Evolutionary conservation across 2,113 vertebrate species (phyloP).

Genomic region (Morone saxatilis): DNA sequence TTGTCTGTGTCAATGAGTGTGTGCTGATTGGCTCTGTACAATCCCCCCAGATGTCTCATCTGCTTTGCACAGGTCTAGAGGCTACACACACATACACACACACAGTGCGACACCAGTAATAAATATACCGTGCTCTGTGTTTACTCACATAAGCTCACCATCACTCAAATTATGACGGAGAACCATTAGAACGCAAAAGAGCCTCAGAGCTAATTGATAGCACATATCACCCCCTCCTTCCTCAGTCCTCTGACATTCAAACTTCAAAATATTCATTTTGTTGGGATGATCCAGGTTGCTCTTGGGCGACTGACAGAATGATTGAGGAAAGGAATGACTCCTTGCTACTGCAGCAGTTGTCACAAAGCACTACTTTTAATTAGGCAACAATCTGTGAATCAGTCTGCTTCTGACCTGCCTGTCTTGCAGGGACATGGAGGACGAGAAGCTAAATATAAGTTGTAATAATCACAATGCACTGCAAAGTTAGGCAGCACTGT

Average conservation of each 20-base stretch:
- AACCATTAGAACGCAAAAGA: slow-evolving; percentile 78
- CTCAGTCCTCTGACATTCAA: slow-evolving; percentile 77
- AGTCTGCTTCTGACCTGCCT: slow-evolving; percentile 71
- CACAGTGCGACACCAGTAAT: slow-evolving; percentile 62
- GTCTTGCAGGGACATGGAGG: slow-evolving; percentile 50
- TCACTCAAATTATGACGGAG: slow-evolving; percentile 80
- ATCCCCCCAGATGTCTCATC: slow-evolving; percentile 71
- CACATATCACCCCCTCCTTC: slow-evolving; percentile 39
- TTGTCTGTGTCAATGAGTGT: slow-evolving; percentile 10
- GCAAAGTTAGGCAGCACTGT: neutral
- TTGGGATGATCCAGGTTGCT: slow-evolving; percentile 79
- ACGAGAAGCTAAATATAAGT: slow-evolving; percentile 20
- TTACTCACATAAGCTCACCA: slow-evolving; percentile 76
- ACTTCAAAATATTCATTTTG: slow-evolving; percentile 84
- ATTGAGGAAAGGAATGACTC: slow-evolving; percentile 75
- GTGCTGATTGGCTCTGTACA: slow-evolving; percentile 51
- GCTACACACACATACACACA: slow-evolving; percentile 43
- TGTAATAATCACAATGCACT: slow-evolving; percentile 17
- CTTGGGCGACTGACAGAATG: slow-evolving; percentile 74
- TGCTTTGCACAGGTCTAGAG: slow-evolving; percentile 72
- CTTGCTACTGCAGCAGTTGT: slow-evolving; percentile 72
- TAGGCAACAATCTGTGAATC: slow-evolving; percentile 76
- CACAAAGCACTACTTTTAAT: slow-evolving; percentile 79
- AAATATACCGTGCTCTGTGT: slow-evolving; percentile 72
- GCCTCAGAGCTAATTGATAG: slow-evolving; percentile 83